phyloP scores from a whole-genome alignment of 2,113 vertebrate genomes.

The Notarius quadriscutis region DNA sequence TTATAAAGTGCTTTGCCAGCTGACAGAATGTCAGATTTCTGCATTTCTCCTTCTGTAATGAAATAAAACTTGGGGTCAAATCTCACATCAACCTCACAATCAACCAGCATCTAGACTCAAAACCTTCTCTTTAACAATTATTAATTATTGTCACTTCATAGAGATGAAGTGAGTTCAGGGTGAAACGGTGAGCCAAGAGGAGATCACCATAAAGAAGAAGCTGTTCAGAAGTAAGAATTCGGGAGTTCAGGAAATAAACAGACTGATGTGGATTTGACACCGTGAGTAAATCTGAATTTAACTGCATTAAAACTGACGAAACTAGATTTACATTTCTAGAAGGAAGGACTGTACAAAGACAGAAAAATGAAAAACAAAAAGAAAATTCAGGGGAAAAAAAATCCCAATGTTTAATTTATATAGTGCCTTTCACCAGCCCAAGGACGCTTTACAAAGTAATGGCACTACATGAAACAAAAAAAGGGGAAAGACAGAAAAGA shows the following conservation, averaged over 20 bases:
- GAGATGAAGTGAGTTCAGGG: not conserved
- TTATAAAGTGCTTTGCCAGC: not conserved
- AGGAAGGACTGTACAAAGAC: not conserved
- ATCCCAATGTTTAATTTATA: no score
- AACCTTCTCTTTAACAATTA: no score
- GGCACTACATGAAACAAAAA: not conserved
- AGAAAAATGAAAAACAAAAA: not conserved
- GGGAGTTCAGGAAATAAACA: not conserved
- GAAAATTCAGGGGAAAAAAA: not conserved
- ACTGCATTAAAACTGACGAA: not conserved
- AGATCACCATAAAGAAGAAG: not conserved
- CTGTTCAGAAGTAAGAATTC: not conserved
- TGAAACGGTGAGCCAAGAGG: not conserved
- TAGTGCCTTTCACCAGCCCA: no score
- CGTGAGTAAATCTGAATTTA: not conserved
- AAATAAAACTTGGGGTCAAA: not conserved
- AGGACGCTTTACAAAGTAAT: no score
- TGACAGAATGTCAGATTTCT: not conserved
- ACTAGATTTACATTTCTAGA: not conserved
- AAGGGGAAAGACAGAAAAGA: not conserved
- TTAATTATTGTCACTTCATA: not conserved
- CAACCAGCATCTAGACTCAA: not conserved
- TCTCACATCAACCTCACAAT: not conserved
- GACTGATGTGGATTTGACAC: not conserved
- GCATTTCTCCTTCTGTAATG: not conserved